Evolutionary conservation across 2,797 vertebrate species (phyloP), one percentile per base, ranked within the genome.

Genomic region (Rhadinocentrus ornatus): DNA sequence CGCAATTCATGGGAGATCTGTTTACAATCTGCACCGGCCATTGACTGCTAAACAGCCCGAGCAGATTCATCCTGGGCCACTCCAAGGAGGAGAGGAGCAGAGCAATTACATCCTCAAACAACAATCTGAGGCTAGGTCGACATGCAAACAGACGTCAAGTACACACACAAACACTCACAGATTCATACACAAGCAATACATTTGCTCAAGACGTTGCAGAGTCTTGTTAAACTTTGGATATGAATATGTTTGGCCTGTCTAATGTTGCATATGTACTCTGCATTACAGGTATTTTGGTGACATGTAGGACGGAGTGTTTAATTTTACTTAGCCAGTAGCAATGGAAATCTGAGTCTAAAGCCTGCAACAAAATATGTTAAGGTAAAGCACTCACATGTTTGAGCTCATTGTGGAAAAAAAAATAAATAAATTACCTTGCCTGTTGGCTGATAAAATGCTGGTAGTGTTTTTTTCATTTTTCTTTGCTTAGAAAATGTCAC

Each of bases 1-100:
- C 86, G 90, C 93, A 94, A 94, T 94, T 94, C 93, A 94, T 93
- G 87, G 88, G 94, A 95, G 94, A 95, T 95, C 94, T 95, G 93
- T 94, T 95, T 95, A 95, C 94, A 94, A 94, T 94, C 93, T 94
- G 90, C 91, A 80, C 89, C 79, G 91, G 92, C 93, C 93, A 89
- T 93, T 93, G 93, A 94, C 93, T 94, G 93, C 93, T 94, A 93
- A 94, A 93, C 92, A 94, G 93, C 89, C 87, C 91, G 89, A 86
- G 84, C 82, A 91, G 89, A 91, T 91, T 89, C 93, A 92, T 92
- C 88, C 92, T 91, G 91, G 91, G 90, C 91, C 86, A 91, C 92
- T 93, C 90, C 26, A 86, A 93, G 91, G 92, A 91, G 82, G 87
- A 91, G 93, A 92, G 91, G 91, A 94, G 91, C 91, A 91, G 89